Evolutionary conservation across 2,797 vertebrate species (phyloP).

Genomic region (Pyrocephalus nanus): DNA sequence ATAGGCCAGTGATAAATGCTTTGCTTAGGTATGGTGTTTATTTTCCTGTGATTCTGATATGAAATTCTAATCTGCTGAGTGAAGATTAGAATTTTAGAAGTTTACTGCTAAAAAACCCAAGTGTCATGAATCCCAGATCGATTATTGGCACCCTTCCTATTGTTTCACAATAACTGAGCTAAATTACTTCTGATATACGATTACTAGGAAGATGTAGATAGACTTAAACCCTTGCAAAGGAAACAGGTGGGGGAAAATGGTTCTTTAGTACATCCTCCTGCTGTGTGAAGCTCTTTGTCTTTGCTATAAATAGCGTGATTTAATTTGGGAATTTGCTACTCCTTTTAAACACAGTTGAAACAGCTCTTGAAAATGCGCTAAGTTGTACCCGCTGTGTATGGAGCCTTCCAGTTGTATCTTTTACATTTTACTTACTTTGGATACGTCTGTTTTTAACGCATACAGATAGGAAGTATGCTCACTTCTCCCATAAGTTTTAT

Average conservation of each 20-base stretch:
- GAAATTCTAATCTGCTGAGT: not conserved
- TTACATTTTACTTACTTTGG: not conserved
- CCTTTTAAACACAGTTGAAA: slow-evolving; percentile 25
- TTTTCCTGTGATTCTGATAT: not conserved
- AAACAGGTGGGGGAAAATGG: not conserved
- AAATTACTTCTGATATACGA: not conserved
- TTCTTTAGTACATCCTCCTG: not conserved
- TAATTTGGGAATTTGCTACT: slow-evolving; percentile 32
- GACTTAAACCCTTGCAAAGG: not conserved
- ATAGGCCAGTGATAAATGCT: not conserved
- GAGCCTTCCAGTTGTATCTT: not conserved
- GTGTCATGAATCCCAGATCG: not conserved
- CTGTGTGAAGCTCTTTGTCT: slow-evolving; percentile 47
- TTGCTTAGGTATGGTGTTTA: not conserved
- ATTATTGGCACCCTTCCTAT: not conserved
- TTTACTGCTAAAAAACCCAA: not conserved
- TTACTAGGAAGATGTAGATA: not conserved
- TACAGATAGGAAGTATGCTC: not conserved
- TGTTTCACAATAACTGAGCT: not conserved
- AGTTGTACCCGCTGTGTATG: not conserved
- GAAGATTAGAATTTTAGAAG: not conserved
- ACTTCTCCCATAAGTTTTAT: not conserved
- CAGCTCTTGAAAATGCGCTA: not conserved
- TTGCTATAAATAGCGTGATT: slow-evolving; percentile 32
- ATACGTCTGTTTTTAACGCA: not conserved